A percentile compares a stretch with the other conserved stretches of the same genome.
These are phyloP conservation scores for Suncus etruscus DNA, from an alignment of 2,113 vertebrate species.

Conservation along the genomic window DNA sequence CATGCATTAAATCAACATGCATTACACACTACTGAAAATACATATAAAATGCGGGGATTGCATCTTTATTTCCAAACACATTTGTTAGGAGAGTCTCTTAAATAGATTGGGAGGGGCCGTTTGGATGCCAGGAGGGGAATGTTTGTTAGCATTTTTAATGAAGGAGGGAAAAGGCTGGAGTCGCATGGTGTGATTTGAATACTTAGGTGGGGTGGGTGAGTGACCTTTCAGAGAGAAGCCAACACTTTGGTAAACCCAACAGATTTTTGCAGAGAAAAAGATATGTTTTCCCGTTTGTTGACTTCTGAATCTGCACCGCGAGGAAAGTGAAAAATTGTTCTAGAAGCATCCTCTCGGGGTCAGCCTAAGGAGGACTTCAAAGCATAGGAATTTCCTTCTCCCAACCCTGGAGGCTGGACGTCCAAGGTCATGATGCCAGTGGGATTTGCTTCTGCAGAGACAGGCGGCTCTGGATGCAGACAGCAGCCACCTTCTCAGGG, in stretches of 20 bases:
- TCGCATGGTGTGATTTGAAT: constrained; percentile 8
- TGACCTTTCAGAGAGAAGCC: constrained; percentile 26
- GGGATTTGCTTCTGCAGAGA: neutral
- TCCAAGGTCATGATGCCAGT: neutral
- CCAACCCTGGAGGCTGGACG: neutral
- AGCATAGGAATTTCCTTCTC: constrained; percentile 1
- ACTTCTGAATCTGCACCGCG: constrained; percentile 27
- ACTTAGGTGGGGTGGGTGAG: neutral
- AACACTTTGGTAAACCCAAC: neutral
- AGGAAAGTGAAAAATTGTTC: constrained; percentile 26
- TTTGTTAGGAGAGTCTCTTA: constrained; percentile 26
- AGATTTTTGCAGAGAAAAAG: constrained; percentile 44
- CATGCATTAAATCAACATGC: constrained; percentile 65
- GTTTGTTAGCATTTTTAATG: constrained; percentile 56
- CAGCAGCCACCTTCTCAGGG: neutral
- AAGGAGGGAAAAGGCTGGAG: constrained; percentile 33
- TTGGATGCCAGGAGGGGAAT: neutral
- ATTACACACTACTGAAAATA: constrained; percentile 55
- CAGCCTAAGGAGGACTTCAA: neutral
- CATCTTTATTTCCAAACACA: constrained; percentile 62
- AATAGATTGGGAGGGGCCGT: constrained; percentile 5
- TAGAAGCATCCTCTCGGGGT: neutral
- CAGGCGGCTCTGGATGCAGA: neutral
- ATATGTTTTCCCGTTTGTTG: constrained; percentile 4
- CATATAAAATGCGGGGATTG: constrained; percentile 30